Conservation (phyloP, 2,113 vertebrate genomes). For the Vulpes vulpes region DNA sequence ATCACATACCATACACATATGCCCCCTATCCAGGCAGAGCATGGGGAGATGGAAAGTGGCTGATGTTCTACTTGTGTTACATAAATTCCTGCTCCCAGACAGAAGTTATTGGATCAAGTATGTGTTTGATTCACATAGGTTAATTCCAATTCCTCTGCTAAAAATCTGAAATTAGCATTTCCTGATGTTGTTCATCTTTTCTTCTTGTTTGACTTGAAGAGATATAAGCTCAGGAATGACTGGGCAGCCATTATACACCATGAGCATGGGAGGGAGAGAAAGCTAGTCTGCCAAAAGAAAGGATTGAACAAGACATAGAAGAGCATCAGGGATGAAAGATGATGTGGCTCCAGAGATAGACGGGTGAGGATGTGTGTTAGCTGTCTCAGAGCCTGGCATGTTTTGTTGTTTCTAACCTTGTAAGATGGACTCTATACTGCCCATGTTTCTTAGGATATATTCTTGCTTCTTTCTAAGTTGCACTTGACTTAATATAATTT, state of each 20-base stretch:
- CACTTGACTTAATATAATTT: neutral
- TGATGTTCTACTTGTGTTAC: neutral
- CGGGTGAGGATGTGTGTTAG: accelerated
- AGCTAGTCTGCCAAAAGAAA: neutral
- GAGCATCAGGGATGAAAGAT: neutral
- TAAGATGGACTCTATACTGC: neutral
- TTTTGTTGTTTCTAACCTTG: neutral
- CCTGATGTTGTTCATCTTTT: neutral
- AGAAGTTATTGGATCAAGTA: neutral
- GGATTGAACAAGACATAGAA: neutral
- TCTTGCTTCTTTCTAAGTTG: neutral
- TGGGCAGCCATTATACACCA: neutral
- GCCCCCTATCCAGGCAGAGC: accelerated
- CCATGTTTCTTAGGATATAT: neutral
- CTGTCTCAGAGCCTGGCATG: no score
- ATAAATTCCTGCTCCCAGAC: neutral
- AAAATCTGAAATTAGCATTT: neutral
- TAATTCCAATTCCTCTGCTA: neutral
- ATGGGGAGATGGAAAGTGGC: neutral
- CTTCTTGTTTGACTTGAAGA: neutral
- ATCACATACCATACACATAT: neutral
- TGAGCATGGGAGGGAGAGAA: neutral
- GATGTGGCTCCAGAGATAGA: neutral
- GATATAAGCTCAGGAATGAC: neutral
- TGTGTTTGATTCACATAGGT: neutral